Percentiles rank a stretch among this genome's conserved stretches.
Conservation (phyloP, 2,888 invertebrate species). For the Liodrosophila aerea region DNA sequence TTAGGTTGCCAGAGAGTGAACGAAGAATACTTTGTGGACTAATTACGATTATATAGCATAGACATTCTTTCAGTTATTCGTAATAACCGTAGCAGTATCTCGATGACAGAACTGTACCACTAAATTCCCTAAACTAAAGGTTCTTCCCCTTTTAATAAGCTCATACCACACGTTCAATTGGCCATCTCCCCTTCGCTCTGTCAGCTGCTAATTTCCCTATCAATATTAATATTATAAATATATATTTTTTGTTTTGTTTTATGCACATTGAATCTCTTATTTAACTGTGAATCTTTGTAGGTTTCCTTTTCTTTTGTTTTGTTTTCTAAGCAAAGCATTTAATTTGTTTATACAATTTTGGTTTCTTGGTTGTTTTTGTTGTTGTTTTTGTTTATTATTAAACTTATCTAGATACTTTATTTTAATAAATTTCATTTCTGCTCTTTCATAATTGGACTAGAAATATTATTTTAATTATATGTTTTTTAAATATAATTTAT, state of each 20-base stretch:
- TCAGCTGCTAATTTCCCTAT: background rate
- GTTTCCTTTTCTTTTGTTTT: constrained; percentile 9
- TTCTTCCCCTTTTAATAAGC: too few relatives aligned
- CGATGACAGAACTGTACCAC: too few relatives aligned
- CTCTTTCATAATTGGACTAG: constrained; percentile 66
- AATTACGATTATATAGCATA: too few relatives aligned
- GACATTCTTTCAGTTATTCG: too few relatives aligned
- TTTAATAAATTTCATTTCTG: constrained; percentile 2
- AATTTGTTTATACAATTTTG: constrained; percentile 11
- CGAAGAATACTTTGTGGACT: too few relatives aligned
- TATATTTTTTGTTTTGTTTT: background rate
- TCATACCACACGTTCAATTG: too few relatives aligned
- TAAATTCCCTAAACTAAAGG: too few relatives aligned
- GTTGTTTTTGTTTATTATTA: constrained; percentile 40
- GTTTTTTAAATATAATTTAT: constrained; percentile 28
- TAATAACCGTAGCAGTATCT: too few relatives aligned
- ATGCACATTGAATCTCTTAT: constrained; percentile 13
- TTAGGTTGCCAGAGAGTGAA: too few relatives aligned
- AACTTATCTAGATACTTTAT: constrained; percentile 4
- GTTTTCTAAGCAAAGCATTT: constrained; percentile 28
- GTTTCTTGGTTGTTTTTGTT: constrained; percentile 11
- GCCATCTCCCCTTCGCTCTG: background rate
- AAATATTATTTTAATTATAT: constrained; percentile 53
- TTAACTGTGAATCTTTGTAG: constrained; percentile 23
- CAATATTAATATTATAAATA: background rate